phyloP scores from a whole-genome alignment of 1,140 invertebrate genomes.

The Drosophila ananassae region DNA sequence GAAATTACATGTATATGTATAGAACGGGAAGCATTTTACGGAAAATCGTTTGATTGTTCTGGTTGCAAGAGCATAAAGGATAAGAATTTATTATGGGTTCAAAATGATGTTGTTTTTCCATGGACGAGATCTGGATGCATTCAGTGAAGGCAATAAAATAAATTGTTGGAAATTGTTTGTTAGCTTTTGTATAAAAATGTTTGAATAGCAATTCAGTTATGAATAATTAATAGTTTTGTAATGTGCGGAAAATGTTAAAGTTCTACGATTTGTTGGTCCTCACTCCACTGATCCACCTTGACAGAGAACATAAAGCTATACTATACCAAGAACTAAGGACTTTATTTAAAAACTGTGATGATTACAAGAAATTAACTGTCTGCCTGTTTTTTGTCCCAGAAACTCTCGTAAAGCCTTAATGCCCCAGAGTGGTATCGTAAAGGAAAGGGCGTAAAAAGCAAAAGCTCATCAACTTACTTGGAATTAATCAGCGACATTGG shows the following conservation, averaged over 20 bases:
- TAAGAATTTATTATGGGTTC: slow-evolving; percentile 35
- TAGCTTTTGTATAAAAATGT: neutral
- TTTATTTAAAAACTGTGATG: slow-evolving; percentile 24
- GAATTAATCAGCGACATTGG: slow-evolving; percentile 75
- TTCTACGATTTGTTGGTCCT: too few species aligned
- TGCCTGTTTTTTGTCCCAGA: neutral
- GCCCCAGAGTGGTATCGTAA: slow-evolving; percentile 37
- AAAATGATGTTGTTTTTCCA: neutral
- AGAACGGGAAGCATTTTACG: slow-evolving; percentile 44
- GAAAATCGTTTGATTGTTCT: slow-evolving; percentile 53
- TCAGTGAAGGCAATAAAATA: neutral
- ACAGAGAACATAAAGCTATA: too few species aligned
- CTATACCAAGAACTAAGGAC: neutral
- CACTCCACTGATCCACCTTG: too few species aligned
- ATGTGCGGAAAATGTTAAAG: too few species aligned
- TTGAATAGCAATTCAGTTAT: too few species aligned
- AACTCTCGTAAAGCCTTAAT: slow-evolving; percentile 32
- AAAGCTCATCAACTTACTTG: slow-evolving; percentile 71
- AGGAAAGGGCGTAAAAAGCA: slow-evolving; percentile 33
- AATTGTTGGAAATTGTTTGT: neutral
- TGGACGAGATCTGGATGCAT: slow-evolving; percentile 2
- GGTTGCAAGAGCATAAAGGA: slow-evolving; percentile 50
- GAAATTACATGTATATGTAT: slow-evolving; percentile 61
- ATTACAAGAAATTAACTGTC: slow-evolving; percentile 38
- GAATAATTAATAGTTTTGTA: too few species aligned